These are phyloP conservation scores for Sciaenops ocellatus DNA, from an alignment of 2,797 vertebrate species.

Conservation along the genomic window DNA sequence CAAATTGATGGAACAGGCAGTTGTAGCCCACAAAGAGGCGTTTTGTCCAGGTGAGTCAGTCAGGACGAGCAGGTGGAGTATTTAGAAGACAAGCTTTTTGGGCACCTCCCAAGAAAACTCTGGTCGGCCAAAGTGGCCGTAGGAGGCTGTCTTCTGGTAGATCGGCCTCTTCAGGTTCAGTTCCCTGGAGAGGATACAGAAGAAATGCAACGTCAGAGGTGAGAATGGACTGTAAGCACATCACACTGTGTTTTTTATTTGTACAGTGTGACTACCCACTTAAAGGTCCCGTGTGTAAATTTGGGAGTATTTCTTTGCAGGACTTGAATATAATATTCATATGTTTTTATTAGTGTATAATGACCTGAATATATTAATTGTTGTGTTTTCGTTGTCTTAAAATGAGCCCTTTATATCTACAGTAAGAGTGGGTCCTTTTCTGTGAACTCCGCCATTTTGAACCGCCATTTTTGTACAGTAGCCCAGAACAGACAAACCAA, in stretches of 20 bases:
- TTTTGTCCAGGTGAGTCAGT: slow-evolving; percentile 25
- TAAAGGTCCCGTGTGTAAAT: too few relatives aligned
- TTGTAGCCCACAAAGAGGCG: slow-evolving; percentile 28
- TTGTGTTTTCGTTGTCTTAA: too few relatives aligned
- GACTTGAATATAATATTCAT: too few relatives aligned
- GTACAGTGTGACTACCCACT: too few relatives aligned
- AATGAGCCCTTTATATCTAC: too few relatives aligned
- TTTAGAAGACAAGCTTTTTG: slow-evolving; percentile 89
- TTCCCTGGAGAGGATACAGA: slow-evolving; percentile 84
- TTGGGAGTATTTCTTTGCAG: too few relatives aligned
- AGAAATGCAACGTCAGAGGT: slow-evolving; percentile 11
- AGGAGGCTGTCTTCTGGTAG: slow-evolving; percentile 97
- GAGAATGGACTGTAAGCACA: not conserved
- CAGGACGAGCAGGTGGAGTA: slow-evolving; percentile 33
- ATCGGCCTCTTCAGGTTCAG: slow-evolving; percentile 95
- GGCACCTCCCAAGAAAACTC: slow-evolving; percentile 95
- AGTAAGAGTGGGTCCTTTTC: too few relatives aligned
- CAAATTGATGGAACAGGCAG: slow-evolving; percentile 30
- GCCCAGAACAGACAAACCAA: too few relatives aligned
- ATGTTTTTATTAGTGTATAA: too few relatives aligned
- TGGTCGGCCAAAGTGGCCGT: slow-evolving; percentile 94
- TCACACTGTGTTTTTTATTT: not conserved
- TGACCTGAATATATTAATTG: too few relatives aligned
- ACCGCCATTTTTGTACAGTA: too few relatives aligned
- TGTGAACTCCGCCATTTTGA: too few relatives aligned